Conservation (phyloP, 2,888 invertebrate species). For the Trichopria drosophilae region DNA sequence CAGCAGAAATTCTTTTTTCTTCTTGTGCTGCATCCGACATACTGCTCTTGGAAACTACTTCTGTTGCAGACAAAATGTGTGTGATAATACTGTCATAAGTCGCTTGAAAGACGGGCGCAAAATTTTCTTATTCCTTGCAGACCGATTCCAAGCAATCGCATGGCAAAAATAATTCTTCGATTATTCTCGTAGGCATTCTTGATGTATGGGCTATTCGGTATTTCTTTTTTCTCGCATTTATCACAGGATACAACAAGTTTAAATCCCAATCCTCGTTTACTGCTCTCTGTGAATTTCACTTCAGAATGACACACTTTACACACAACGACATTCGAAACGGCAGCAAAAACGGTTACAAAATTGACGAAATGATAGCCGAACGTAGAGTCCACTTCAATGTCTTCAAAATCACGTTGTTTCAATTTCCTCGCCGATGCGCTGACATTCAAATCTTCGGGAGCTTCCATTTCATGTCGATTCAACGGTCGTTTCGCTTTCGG, state of each 20-base stretch:
- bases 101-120: slow-evolving; percentile 26
- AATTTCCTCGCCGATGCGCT: slow-evolving; percentile 31
- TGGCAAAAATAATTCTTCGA: slow-evolving; percentile 29
- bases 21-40: no score
- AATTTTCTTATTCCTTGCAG: slow-evolving; percentile 7
- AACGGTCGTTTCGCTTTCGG: slow-evolving; percentile 12
- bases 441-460: slow-evolving; percentile 10
- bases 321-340: slow-evolving; percentile 30
- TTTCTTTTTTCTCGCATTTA: slow-evolving; percentile 23
- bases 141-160: slow-evolving; percentile 26
- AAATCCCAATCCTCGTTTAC: slow-evolving; percentile 34
- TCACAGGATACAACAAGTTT: slow-evolving; percentile 33
- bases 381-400: slow-evolving; percentile 27
- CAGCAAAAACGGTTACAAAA: slow-evolving; percentile 32
- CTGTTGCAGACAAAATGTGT: neutral
- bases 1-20: no score
- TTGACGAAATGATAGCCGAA: slow-evolving; percentile 31
- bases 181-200: slow-evolving; percentile 31
- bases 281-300: slow-evolving; percentile 31
- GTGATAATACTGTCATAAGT: slow-evolving; percentile 5
- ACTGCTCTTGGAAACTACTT: neutral
- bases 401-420: slow-evolving; percentile 13
- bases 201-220: slow-evolving; percentile 13
- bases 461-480: slow-evolving; percentile 12
- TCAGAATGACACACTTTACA: slow-evolving; percentile 34